A percentile compares a stretch with the other conserved stretches of the same genome.
Evolutionary conservation across 1,140 invertebrate genomes (phyloP).

Genomic region (Nasonia vitripennis): DNA sequence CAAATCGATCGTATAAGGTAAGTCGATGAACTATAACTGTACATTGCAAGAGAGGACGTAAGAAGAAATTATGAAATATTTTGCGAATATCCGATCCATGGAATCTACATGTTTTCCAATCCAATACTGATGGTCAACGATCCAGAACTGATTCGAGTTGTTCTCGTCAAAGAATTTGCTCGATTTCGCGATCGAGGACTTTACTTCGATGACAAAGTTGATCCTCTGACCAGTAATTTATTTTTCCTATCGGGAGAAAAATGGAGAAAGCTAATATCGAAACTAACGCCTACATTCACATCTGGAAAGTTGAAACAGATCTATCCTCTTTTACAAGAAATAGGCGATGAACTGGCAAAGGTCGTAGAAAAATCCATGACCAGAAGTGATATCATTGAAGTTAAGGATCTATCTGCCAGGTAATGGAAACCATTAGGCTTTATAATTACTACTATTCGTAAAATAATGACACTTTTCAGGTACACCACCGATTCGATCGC

Average conservation of each 20-base stretch:
- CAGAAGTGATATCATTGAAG: conserved; percentile 13
- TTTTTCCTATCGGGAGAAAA: conserved; percentile 70
- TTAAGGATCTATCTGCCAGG: conserved; percentile 26
- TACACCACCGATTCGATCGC: conserved; percentile 5
- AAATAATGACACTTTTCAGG: conserved; percentile 2
- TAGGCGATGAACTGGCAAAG: conserved; percentile 66
- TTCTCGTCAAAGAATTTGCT: conserved; percentile 74
- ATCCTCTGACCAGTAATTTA: conserved; percentile 76
- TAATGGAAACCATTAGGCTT: neutral
- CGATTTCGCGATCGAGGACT: conserved; percentile 73
- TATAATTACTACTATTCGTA: neutral
- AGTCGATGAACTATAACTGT: neutral
- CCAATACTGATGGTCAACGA: conserved; percentile 73
- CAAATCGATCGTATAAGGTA: neutral
- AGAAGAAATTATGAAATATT: conserved; percentile 50
- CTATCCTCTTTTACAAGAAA: conserved; percentile 72
- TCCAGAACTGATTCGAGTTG: conserved; percentile 72
- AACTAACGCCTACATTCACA: conserved; percentile 77
- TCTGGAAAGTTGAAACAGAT: conserved; percentile 77
- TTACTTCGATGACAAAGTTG: conserved; percentile 72
- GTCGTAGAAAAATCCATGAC: neutral
- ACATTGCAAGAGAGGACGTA: conserved; percentile 54
- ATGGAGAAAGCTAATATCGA: conserved; percentile 75
- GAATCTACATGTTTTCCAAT: conserved; percentile 73
- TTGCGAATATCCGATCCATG: conserved; percentile 58